Evolutionary conservation across 2,113 vertebrate genomes (phyloP), one percentile per base, ranked within the genome.

Genomic region (Forbesichthys papilliferus): DNA sequence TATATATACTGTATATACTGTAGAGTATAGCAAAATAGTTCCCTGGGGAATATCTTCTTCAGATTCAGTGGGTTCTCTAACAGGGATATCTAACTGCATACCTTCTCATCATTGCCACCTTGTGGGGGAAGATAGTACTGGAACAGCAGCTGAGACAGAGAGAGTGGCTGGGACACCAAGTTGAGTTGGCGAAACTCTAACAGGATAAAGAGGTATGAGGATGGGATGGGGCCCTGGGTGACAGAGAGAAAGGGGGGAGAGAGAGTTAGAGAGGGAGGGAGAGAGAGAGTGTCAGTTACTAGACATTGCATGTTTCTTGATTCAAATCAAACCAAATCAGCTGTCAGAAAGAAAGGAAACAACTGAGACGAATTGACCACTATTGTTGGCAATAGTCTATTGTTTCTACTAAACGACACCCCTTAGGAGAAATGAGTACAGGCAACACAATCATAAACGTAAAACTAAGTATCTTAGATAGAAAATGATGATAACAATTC

Each of bases 111-210:
- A 1, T 87, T 57, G 6, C 62, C 66, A 0, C 66, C 71, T 12
- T 89, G 80, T 0, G 92, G 90, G 48, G 82, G 90, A 16, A 92
- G 87, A 70, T 93, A 94, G 70, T 93, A 55, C 12, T 91, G 93
- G 58, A 97, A 96, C 0, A 98, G 80, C 61, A 98, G 92, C 57
- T 97, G 92, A 27, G 86, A 91, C 66, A 97, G 84, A 0, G 94
- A 94, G 61, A 96, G 46, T 1, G 83, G 80, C 4, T 27, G 49
- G 1, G 82, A 88, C 1, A 96, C 49, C 11, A 95, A 69, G 68
- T 95, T 96, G 59, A 98, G 94, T 69, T 95, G 94, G 57, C 95
- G 90, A 77, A 98, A 97, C 80, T 98, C 96, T 14, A 96, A 94
- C n/a, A 96, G 83, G 66, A 97, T 94, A 16, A 95, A 84, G 18